phyloP scores from a whole-genome alignment of 2,113 vertebrate species.

The Muscicapa adusta region DNA sequence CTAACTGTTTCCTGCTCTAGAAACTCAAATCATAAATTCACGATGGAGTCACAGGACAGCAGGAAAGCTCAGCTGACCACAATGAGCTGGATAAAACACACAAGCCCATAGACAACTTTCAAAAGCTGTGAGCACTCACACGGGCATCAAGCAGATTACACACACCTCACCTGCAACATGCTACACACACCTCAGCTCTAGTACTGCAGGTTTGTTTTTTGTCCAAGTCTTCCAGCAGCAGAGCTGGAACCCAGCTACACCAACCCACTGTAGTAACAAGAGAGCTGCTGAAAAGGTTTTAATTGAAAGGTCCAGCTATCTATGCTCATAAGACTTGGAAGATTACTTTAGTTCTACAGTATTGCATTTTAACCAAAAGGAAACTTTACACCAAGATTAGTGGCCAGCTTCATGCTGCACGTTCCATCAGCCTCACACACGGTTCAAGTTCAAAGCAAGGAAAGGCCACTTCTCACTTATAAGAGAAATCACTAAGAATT shows the following conservation, averaged over 20 bases:
- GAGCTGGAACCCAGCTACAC: background rate
- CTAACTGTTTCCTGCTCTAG: background rate
- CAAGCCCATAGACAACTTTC: background rate
- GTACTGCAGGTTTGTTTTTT: fast-evolving
- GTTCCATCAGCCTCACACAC: fast-evolving
- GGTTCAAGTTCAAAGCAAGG: background rate
- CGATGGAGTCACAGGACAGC: fast-evolving
- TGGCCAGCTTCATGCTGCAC: background rate
- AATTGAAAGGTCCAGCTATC: background rate
- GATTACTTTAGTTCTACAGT: background rate
- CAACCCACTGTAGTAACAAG: background rate
- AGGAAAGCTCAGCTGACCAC: fast-evolving
- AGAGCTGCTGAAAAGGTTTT: background rate
- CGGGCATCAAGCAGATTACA: background rate
- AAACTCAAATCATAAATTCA: fast-evolving
- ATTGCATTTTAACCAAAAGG: background rate
- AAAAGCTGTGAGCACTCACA: background rate
- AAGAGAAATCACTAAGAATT: background rate
- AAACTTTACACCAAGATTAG: background rate
- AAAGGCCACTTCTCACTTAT: background rate
- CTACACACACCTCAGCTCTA: background rate
- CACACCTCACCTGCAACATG: background rate
- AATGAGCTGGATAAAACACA: background rate
- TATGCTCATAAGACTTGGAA: background rate
- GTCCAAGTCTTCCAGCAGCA: background rate